Evolutionary conservation across 2,888 invertebrate species (phyloP).

Genomic region (Clunio marinus): DNA sequence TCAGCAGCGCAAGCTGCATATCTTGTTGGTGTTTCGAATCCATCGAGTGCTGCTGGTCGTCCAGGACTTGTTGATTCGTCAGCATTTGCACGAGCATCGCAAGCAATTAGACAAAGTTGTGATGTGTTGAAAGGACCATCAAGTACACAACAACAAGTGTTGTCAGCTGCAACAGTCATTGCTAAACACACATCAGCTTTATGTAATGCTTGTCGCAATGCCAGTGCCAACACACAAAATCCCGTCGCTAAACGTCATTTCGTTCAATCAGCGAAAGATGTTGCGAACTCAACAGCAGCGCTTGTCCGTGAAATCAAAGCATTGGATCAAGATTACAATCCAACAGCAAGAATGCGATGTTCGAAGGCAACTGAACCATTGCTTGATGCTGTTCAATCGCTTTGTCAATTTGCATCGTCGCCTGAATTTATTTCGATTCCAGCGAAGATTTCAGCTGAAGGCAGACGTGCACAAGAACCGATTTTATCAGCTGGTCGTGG

Average conservation of each 20-base stretch:
- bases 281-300: constrained; percentile 91
- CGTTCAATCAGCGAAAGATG: constrained; percentile 95
- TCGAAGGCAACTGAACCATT: constrained; percentile 78
- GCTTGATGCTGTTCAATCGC: constrained; percentile 82
- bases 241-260: constrained; percentile 93
- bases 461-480: constrained; percentile 78
- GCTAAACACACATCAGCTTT: constrained; percentile 94
- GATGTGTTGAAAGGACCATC: constrained; percentile 65
- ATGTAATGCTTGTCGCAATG: constrained; percentile 91
- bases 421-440: constrained; percentile 92
- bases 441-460: constrained; percentile 83
- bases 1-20: constrained; percentile 94
- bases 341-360: constrained; percentile 68
- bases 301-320: constrained; percentile 93
- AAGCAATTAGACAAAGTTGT: constrained; percentile 88
- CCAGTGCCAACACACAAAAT: constrained; percentile 84
- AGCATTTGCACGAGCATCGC: constrained; percentile 80
- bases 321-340: constrained; percentile 77
- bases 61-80: constrained; percentile 86
- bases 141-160: constrained; percentile 75
- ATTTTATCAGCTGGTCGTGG: constrained; percentile 74
- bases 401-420: constrained; percentile 89
- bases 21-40: constrained; percentile 88
- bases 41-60: constrained; percentile 80
- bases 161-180: constrained; percentile 87